Percentiles rank a stretch among this genome's conserved stretches.
Conservation (phyloP, 2,113 vertebrate genomes). For the Menidia beryllina region DNA sequence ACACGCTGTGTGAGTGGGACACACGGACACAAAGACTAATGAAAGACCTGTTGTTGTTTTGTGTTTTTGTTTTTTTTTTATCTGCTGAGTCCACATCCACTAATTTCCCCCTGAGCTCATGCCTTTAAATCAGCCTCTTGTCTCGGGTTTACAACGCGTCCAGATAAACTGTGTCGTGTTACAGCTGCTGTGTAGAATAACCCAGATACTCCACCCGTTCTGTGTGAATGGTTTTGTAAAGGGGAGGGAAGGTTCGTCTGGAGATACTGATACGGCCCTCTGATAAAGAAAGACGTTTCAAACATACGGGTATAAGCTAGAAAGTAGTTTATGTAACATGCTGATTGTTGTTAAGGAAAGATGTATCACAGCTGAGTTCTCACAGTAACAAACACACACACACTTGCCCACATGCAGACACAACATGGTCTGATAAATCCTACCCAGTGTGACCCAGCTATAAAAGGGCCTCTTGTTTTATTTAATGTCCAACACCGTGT, state of each 20-base stretch:
- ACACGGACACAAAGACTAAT: constrained; percentile 26
- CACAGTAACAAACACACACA: constrained; percentile 18
- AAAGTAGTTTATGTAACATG: constrained; percentile 12
- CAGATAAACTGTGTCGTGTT: constrained; percentile 68
- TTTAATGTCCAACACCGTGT: constrained; percentile 79
- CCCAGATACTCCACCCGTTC: constrained; percentile 63
- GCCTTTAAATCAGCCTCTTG: constrained; percentile 45
- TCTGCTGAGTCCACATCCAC: constrained; percentile 20
- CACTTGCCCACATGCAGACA: constrained; percentile 17
- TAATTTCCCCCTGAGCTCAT: constrained; percentile 32
- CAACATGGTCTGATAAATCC: constrained; percentile 68
- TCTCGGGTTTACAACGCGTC: constrained; percentile 62
- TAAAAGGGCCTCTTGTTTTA: constrained; percentile 77
- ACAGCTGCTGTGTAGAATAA: constrained; percentile 54
- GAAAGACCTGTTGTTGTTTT: constrained; percentile 9
- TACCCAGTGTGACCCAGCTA: constrained; percentile 64
- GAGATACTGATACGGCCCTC: constrained; percentile 35
- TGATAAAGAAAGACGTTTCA: constrained; percentile 16
- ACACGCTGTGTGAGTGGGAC: background rate
- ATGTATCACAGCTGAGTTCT: constrained; percentile 36
- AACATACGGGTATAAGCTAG: constrained; percentile 23
- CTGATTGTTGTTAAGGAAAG: constrained; percentile 47
- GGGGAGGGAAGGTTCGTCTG: constrained; percentile 17
- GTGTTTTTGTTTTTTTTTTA: no score
- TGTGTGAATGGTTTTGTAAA: constrained; percentile 53